Evolutionary conservation across 2,888 invertebrate genomes (phyloP), one percentile per base, ranked within the genome.

Genomic region (Epinotia bilunana): DNA sequence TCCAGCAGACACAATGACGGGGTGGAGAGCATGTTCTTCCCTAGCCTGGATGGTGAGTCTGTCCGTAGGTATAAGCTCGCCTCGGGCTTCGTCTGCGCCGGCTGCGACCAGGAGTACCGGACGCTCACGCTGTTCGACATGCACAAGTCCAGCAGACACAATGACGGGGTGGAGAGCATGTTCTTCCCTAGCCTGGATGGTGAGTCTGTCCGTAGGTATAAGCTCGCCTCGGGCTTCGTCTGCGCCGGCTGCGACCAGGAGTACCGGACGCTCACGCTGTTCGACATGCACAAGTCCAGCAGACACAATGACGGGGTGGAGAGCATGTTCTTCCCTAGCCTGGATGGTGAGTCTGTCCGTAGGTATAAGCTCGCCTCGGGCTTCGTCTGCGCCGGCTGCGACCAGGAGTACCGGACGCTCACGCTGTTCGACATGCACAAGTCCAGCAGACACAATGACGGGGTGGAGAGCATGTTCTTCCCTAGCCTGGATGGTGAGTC

Each of bases 371-470:
- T 23, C 23, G 23, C 11, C 64, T 77, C 23, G 9, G 72, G 20
- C 0, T 86, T 83, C 53, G 33, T 78, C 1, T 91, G 91, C 69
- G 69, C 85, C 0, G 89, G 86, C 0, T 91, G 91, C 39, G 77
- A 85, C 0, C 82, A 87, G 49, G 57, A 78, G 0, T 90, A 86
- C 55, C 23, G 53, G 0, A 84, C 78, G 5, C 65, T 89, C 0
- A 77, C 80, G 0, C 18, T 81, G 3, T 92, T 88, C 71, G 86
- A 90, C 53, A 57, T 81, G 0, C 92, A 93, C 70, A 82, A 91
- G 0, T 79, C 84, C 0, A 82, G 80, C 0, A 39, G 79, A 2
- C 92, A 93, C 69, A 78, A 81, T 0, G 82, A 87, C 0, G 80
- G 78, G 0, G 78, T 85, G 0, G 87, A 89, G 55, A 87, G 83